These are phyloP conservation scores for Ptilodon capucinus DNA, from an alignment of 2,888 invertebrate genomes.

Conservation along the genomic window DNA sequence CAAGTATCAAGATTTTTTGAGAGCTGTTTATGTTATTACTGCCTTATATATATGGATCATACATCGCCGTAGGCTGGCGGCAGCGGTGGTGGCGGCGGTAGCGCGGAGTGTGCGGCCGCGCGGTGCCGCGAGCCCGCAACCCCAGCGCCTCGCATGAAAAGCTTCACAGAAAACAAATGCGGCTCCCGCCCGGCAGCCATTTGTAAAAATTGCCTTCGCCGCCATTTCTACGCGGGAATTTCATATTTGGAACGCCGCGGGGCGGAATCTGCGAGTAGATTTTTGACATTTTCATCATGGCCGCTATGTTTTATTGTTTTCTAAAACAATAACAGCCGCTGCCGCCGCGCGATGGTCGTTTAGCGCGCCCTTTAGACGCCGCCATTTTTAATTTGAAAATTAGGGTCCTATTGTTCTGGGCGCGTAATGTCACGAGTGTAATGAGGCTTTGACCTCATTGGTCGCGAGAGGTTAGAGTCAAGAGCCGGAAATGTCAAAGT, in stretches of 20 bases:
- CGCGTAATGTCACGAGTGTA: constrained; percentile 26
- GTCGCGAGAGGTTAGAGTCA: constrained; percentile 12
- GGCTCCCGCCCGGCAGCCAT: constrained; percentile 74
- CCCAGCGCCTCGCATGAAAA: constrained; percentile 33
- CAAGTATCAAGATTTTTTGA: too few species aligned
- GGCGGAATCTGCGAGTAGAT: constrained; percentile 64
- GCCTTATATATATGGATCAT: background rate
- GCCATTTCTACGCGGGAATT: constrained; percentile 79
- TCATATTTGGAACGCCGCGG: constrained; percentile 78
- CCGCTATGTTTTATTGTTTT: constrained; percentile 71
- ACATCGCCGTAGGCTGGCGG: background rate
- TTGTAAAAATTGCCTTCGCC: constrained; percentile 80
- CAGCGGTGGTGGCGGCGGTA: too few species aligned
- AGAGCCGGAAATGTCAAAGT: background rate
- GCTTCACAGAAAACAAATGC: constrained; percentile 56
- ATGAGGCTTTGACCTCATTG: constrained; percentile 41
- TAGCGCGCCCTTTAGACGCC: constrained; percentile 54
- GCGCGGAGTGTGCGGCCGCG: background rate
- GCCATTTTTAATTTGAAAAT: constrained; percentile 76
- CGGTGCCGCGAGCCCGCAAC: constrained; percentile 14
- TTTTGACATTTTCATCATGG: constrained; percentile 70
- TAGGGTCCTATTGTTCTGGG: constrained; percentile 56
- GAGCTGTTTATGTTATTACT: too few species aligned
- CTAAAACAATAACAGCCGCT: constrained; percentile 65
- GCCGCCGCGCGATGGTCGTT: constrained; percentile 60